Evolutionary conservation across 2,113 vertebrate genomes (phyloP), one percentile per base, ranked within the genome.

Genomic region (Scomber scombrus): DNA sequence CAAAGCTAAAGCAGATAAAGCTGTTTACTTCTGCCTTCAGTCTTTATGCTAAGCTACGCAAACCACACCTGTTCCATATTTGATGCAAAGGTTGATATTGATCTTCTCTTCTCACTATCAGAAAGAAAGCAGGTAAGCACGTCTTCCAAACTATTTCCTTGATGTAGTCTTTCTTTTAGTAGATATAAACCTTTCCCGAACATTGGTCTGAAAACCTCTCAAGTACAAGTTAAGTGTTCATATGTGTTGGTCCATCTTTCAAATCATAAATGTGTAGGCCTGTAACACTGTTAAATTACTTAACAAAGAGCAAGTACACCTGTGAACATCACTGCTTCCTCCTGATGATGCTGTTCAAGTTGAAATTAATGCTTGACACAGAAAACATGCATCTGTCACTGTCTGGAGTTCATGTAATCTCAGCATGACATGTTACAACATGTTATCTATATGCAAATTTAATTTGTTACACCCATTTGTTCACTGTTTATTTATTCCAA

Each of bases 401-500:
- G 16, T 21, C 77, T 14, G 4, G 13, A 16, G 51, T 52, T 64
- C 34, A n/a, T 43, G n/a, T 65, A 31, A 5, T 5, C 16, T n/a
- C 15, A 57, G 6, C 8, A 43, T 13, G 15, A 52, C 8, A 21
- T 69, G 15, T n/a, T n/a, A n/a, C n/a, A 19, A 19, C 12, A 66
- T 49, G 21, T 18, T 50, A 21, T 18, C 12, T 72, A 58, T 14
- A 56, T 50, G 14, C 45, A 76, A 66, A 79, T 69, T 14, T 9
- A 40, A 68, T 58, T 45, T 26, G 12, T 51, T 55, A 58, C 54
- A 50, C 26, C 26, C 19, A 34, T 50, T 51, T 69, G 54, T 14
- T 51, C 57, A 11, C 26, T 57, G 13, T 51, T 3, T 50, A 50
- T 77, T 75, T 62, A 52, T 57, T 77, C 49, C 34, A 51, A 74